Evolutionary conservation across 2,888 invertebrate species (phyloP), one percentile per base, ranked within the genome.

Genomic region (Emmelina monodactyla): DNA sequence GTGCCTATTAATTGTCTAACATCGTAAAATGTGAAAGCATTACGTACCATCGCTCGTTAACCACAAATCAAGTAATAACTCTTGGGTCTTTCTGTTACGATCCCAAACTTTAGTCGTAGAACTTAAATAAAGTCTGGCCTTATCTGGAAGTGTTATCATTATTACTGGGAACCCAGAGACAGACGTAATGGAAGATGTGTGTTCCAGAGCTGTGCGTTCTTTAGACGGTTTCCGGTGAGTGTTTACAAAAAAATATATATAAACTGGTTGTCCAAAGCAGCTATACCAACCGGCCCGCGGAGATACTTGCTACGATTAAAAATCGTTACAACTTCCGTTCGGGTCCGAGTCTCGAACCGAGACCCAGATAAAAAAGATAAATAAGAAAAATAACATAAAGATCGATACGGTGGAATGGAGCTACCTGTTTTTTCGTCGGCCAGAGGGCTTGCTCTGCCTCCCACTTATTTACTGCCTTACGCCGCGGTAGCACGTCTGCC

Each of bases 281-380:
- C 58, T 58, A n/a, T n/a, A n/a, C n/a, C n/a, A n/a, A n/a, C 59
- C 58, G 58, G 69, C 58, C 64, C 61, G 63, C 67, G 56, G 58
- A 57, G 73, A 78, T 76, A 73, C 71, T 71, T 65, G 70, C 59
- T 60, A 62, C 73, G 76, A 78, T 78, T 76, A 76, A 79, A 76
- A 76, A 75, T 76, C 70, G 75, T 75, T 73, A 73, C 76, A 76
- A 76, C 79, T 76, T 79, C 79, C 78, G 79, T 73, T 78, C 64
- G 67, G 58, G 58, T 59, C 62, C 56, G 62, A 67, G 68, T 51
- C 66, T 61, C 60, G 53, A 48, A 62, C 65, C 65, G 60, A 64
- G 69, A 53, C 60, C 59, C 63, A 68, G 68, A 76, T 73, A 75
- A 73, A 78, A 71, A 78, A 73, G 65, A 71, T 67, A 72, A 72